These are phyloP conservation scores for Leptobrachium ailaonicum DNA, from an alignment of 2,113 vertebrate species.

Conservation along the genomic window DNA sequence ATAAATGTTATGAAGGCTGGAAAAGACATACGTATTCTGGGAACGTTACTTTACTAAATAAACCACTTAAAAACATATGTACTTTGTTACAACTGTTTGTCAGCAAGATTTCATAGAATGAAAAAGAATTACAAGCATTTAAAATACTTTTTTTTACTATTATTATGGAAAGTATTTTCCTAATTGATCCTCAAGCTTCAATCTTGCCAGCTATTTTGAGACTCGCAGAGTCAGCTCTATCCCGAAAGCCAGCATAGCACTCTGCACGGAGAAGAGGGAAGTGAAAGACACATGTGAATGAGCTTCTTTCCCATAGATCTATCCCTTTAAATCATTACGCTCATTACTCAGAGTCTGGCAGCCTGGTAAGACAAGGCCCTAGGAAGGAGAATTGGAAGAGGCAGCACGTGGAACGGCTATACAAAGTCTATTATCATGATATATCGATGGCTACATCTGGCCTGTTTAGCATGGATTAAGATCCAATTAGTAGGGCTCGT, in stretches of 20 bases:
- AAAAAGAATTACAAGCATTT: not conserved
- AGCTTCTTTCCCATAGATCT: not conserved
- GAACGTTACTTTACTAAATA: not conserved
- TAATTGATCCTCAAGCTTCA: not conserved
- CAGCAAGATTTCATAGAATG: not conserved
- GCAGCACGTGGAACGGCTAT: no score
- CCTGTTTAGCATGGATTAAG: no score
- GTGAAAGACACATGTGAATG: constrained; percentile 2
- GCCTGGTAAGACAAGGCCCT: no score
- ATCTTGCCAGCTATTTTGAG: not conserved
- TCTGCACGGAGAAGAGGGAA: not conserved
- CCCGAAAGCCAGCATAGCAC: not conserved
- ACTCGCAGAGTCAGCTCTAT: not conserved
- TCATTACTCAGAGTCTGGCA: not conserved
- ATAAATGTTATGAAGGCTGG: not conserved
- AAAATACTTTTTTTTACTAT: no score
- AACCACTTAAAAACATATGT: not conserved
- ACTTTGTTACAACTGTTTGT: not conserved
- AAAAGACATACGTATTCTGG: not conserved
- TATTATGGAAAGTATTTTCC: not conserved
- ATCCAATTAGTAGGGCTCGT: no score
- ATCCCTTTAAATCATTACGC: not conserved
- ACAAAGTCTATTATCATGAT: no score
- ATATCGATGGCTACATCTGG: no score
- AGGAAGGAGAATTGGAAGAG: no score